Evolutionary conservation across 2,888 invertebrate genomes (phyloP), one percentile per base, ranked within the genome.

Genomic region (Mechanitis messenoides): DNA sequence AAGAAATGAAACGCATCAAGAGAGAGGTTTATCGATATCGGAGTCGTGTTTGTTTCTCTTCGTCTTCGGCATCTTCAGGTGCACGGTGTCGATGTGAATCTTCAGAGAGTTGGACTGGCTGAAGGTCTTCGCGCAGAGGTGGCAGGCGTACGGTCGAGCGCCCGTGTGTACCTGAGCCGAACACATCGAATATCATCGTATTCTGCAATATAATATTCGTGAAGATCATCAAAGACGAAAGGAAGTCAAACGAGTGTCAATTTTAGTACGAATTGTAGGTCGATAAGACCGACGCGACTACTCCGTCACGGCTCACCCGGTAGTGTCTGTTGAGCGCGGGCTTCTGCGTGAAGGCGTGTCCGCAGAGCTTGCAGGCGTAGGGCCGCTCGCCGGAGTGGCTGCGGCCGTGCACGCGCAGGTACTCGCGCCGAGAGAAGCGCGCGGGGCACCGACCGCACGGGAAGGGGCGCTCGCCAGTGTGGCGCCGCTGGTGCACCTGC

Each of bases 271-370:
- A 20, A 20, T 20, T 20, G 20, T 20, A 20, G 20, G 20, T 20
- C 20, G 20, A 50, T 38, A 11, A 38, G 50, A 20, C 42, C 5
- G 45, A 11, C 33, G 33, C 33, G 20, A 31, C 35, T 42, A 45
- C 35, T 45, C 33, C 28, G 53, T 5, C 33, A 28, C 11, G n/a
- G 9, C 59, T 68, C 2, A 91, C 91, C 73, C 91, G 84, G 71
- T 87, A 88, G 66, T 92, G 92, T 64, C 88, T 71, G 63, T 85
- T 90, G 3, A 91, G 75, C 1, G 90, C 84, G 0, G 90, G 84
- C 33, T 85, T 85, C 76, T 91, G 90, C 1, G 76, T 78, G 77
- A 91, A 91, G 1, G 80, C 64, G 68, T 81, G 80, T 1, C 73
- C 78, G 66, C 91, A 91, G 0, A 71, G 69, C 0, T 69, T 66